Evolutionary conservation across 2,888 invertebrate species (phyloP).

Genomic region (Scelioninae gen. 2): DNA sequence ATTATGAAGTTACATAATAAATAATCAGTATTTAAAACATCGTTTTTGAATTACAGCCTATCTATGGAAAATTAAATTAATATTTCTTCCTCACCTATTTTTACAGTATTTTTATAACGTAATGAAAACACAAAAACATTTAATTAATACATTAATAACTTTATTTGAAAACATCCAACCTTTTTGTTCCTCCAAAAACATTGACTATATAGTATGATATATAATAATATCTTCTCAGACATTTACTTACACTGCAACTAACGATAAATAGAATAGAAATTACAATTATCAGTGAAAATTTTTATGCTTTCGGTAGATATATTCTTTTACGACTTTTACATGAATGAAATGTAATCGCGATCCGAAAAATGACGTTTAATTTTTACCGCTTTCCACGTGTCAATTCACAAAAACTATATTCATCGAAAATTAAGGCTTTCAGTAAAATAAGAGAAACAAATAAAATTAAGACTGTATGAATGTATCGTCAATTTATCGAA

Average conservation of each 20-base stretch:
- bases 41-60: too few species aligned
- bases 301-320: conserved; percentile 38
- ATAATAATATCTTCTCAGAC: conserved; percentile 34
- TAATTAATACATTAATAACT: neutral
- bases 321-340: conserved; percentile 50
- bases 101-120: neutral
- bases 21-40: too few species aligned
- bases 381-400: conserved; percentile 42
- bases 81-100: too few species aligned
- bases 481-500: conserved; percentile 49
- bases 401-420: conserved; percentile 42
- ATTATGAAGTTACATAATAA: too few species aligned
- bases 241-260: conserved; percentile 34
- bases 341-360: conserved; percentile 14
- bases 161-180: neutral
- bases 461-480: conserved; percentile 33
- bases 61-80: too few species aligned
- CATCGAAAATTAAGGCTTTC: conserved; percentile 46
- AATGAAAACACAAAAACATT: too few species aligned
- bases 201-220: conserved; percentile 16
- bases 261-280: conserved; percentile 37
- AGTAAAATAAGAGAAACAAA: conserved; percentile 35
- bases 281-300: conserved; percentile 37
- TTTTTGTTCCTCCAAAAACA: conserved; percentile 2
- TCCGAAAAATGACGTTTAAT: conserved; percentile 26